phyloP scores from a whole-genome alignment of 2,888 invertebrate species.

The Pemphredon lugubris region DNA sequence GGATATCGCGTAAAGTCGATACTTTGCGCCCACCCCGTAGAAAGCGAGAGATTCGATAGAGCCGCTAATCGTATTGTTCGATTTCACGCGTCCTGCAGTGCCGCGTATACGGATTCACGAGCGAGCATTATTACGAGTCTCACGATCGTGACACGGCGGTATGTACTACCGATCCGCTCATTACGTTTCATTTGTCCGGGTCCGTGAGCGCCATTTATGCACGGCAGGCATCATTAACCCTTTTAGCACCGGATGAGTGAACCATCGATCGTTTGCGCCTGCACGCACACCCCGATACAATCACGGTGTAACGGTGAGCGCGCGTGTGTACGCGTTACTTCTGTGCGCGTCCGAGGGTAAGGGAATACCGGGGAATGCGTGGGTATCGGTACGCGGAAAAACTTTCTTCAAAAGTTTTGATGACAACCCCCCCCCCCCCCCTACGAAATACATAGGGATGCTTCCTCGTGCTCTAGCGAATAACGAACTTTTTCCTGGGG shows the following conservation, averaged over 20 bases:
- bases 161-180: conserved; percentile 61
- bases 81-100: conserved; percentile 55
- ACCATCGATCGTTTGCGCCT: conserved; percentile 57
- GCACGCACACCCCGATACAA: conserved; percentile 12
- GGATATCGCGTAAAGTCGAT: too few relatives aligned
- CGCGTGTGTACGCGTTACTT: background rate
- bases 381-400: too few relatives aligned
- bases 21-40: background rate
- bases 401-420: too few relatives aligned
- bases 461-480: too few relatives aligned
- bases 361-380: too few relatives aligned
- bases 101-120: conserved; percentile 14
- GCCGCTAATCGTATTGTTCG: conserved; percentile 61
- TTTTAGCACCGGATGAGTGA: conserved; percentile 63
- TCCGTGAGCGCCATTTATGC: conserved; percentile 65
- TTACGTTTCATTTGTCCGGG: conserved; percentile 66
- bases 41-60: conserved; percentile 6
- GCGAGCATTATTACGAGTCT: conserved; percentile 47
- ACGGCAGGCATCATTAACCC: conserved; percentile 67
- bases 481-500: too few relatives aligned
- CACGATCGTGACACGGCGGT: conserved; percentile 53
- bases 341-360: too few relatives aligned
- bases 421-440: too few relatives aligned
- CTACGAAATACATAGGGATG: too few relatives aligned
- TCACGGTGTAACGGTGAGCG: conserved; percentile 25